phyloP scores from a whole-genome alignment of 2,797 vertebrate species.

The Tenualosa thibaudeaui region DNA sequence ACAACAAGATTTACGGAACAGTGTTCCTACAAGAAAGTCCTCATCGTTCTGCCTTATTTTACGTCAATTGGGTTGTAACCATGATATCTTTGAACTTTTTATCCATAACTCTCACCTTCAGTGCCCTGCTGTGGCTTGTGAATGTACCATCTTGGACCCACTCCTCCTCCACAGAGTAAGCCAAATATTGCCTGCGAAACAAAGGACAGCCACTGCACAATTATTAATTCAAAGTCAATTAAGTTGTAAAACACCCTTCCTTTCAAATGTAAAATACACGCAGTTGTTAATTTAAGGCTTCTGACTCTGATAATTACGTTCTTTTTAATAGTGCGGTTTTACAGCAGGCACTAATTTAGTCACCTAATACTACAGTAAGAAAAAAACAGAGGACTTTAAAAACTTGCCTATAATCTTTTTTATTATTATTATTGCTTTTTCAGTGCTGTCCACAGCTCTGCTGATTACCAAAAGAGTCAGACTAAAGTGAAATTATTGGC shows the following conservation, averaged over 20 bases:
- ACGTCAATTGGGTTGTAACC: not conserved
- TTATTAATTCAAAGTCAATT: not conserved
- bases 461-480: too few species aligned
- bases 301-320: not conserved
- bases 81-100: not conserved
- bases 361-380: not conserved
- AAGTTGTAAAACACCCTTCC: not conserved
- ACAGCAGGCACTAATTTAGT: not conserved
- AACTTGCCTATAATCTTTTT: not conserved
- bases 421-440: too few species aligned
- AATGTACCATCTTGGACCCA: slow-evolving; percentile 25
- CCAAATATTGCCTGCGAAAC: not conserved
- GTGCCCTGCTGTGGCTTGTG: not conserved
- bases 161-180: not conserved
- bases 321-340: not conserved
- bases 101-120: slow-evolving; percentile 25
- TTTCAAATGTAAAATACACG: not conserved
- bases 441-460: too few species aligned
- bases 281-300: not conserved
- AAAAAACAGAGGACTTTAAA: not conserved
- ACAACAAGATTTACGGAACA: not conserved
- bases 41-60: not conserved
- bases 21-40: not conserved
- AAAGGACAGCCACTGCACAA: not conserved
- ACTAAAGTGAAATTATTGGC: too few species aligned